Conservation (phyloP, 2,888 invertebrate species). For the Caenorhabditis sp. region DNA sequence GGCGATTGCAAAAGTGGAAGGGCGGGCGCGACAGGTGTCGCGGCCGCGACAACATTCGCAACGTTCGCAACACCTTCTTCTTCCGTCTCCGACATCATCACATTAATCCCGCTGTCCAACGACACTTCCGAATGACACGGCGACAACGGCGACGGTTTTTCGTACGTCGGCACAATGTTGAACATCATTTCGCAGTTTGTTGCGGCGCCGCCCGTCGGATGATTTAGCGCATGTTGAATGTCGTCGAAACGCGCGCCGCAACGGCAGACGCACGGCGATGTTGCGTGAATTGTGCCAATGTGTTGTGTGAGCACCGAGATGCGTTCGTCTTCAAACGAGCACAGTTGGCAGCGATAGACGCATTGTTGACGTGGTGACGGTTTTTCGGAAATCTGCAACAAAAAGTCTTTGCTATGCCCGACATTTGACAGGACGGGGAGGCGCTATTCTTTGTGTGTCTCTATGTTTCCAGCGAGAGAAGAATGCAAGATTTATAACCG, state of each 20-base stretch:
- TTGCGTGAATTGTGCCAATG: constrained; percentile 50
- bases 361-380: constrained; percentile 7
- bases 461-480: too few relatives aligned
- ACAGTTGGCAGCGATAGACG: constrained; percentile 45
- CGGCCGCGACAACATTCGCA: too few relatives aligned
- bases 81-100: constrained; percentile 16
- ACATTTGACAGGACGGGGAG: too few relatives aligned
- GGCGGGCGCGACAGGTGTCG: constrained; percentile 12
- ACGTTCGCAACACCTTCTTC: too few relatives aligned
- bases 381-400: background rate
- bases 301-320: constrained; percentile 55
- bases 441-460: too few relatives aligned
- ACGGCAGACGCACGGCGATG: constrained; percentile 61
- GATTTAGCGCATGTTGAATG: constrained; percentile 50
- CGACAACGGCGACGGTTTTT: constrained; percentile 36
- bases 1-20: constrained; percentile 30
- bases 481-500: too few relatives aligned
- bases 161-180: constrained; percentile 50
- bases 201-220: constrained; percentile 34
- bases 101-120: constrained; percentile 33
- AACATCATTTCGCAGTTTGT: constrained; percentile 39
- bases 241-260: constrained; percentile 56
- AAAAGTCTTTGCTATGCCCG: background rate
- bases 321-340: constrained; percentile 52
- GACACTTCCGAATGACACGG: constrained; percentile 33